Percentiles rank a stretch among this genome's conserved stretches.
Evolutionary conservation across 2,888 invertebrate species (phyloP).

Genomic region (Oligia latruncula): DNA sequence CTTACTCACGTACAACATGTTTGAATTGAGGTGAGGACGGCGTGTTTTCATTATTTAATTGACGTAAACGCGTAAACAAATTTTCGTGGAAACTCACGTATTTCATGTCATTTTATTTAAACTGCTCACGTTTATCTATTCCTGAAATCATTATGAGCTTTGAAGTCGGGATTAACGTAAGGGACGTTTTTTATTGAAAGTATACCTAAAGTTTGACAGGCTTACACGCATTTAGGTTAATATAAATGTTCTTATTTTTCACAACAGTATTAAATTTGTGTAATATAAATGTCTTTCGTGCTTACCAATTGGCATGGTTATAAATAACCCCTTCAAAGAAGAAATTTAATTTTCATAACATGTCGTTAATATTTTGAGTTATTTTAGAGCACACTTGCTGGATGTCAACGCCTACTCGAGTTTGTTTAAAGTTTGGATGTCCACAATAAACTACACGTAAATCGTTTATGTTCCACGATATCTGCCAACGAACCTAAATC

Average conservation of each 20-base stretch:
- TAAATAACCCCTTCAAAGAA: conserved; percentile 49
- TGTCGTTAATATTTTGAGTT: conserved; percentile 51
- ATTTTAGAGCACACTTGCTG: conserved; percentile 55
- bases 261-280: conserved; percentile 15
- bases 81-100: conserved; percentile 45
- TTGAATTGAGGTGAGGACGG: conserved; percentile 53
- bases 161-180: conserved; percentile 37
- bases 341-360: conserved; percentile 55
- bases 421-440: conserved; percentile 64
- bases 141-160: conserved; percentile 35
- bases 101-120: conserved; percentile 24
- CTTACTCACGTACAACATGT: conserved; percentile 29
- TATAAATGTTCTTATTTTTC: conserved; percentile 44
- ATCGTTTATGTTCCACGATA: conserved; percentile 54
- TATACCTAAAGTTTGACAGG: conserved; percentile 14
- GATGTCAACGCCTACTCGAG: conserved; percentile 67
- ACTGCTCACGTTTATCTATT: conserved; percentile 34
- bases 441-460: conserved; percentile 63
- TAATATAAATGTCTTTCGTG: conserved; percentile 19
- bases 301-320: conserved; percentile 20
- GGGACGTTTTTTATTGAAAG: conserved; percentile 32
- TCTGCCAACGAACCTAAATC: conserved; percentile 75
- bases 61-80: conserved; percentile 36
- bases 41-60: conserved; percentile 46
- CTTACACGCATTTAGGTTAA: conserved; percentile 5